Percentiles rank a stretch among this genome's conserved stretches.
phyloP scores from a whole-genome alignment of 37 sponge, comb jelly and placozoan genomes.

The Cliona cf. orientalis region DNA sequence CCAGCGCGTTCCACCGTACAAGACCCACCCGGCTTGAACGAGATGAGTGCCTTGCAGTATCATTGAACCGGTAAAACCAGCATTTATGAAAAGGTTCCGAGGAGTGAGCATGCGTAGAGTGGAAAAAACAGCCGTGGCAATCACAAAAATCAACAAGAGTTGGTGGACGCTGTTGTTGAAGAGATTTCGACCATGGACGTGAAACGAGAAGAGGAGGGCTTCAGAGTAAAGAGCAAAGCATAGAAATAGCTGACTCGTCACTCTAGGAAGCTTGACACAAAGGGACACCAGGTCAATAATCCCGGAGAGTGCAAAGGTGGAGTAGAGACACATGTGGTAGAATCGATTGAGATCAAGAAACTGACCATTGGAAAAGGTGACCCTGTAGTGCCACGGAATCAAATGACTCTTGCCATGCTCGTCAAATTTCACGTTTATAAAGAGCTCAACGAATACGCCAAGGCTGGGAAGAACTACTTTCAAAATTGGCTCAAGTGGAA shows the following conservation, averaged over 20 bases:
- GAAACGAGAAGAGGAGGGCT: conserved; percentile 1
- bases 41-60: conserved; percentile 22
- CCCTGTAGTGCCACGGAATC: background rate
- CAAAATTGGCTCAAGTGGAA: conserved; percentile 30
- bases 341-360: background rate
- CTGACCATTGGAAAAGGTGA: background rate
- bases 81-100: conserved; percentile 16
- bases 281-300: conserved; percentile 17
- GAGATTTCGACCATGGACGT: conserved; percentile 7
- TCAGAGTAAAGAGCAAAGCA: background rate
- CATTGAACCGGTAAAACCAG: background rate
- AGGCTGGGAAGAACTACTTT: conserved; percentile 27
- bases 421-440: background rate
- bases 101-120: conserved; percentile 4
- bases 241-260: conserved; percentile 9
- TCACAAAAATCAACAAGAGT: background rate
- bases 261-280: background rate
- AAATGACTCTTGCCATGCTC: background rate
- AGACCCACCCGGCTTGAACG: background rate
- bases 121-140: background rate
- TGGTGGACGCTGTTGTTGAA: conserved; percentile 4
- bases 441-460: conserved; percentile 30
- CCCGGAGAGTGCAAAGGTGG: conserved; percentile 27
- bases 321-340: conserved; percentile 48
- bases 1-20: background rate